Base-by-base conservation (phyloP, 1,140 invertebrate genomes). In the Tigriopus japonicus region DNA sequence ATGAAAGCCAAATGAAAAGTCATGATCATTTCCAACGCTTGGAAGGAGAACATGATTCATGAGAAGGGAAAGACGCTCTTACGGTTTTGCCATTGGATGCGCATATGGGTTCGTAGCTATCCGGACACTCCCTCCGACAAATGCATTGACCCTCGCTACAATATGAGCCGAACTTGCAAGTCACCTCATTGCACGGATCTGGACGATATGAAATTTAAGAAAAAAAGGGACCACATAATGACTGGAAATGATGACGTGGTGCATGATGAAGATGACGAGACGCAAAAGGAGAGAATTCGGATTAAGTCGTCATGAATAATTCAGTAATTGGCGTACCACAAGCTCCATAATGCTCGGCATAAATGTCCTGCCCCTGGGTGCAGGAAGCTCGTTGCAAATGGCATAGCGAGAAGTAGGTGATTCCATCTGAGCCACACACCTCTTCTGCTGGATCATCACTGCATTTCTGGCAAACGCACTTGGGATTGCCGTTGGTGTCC, bases 101-200 rank as follows among this genome's bases (percentile, higher is more conserved):
- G 70, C 90, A 94, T 40, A 92, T 85, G 23, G 81, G 81, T 23
- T 74, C 71, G 15, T 67, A 65, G 6, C 52, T 64, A 52, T 61
- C 63, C 2, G 73, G 71, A 70, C 88, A 92, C 63, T 81, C 78
- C 54, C 79, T 79, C 1, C 86, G 86, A 69, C 88, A 92, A 5
- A 89, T 76, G 72, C 87, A 92, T 51, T 80, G 77, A 0, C 87
- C 87, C 42, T 83, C 81, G 65, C 85, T 78, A 70, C 88, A 92
- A 28, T 77, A 77, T 15, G 83, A 84, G 6, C 84, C 85, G 70
- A 79, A 82, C 63, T 83, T 80, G 74, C 88, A 92, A 64, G 80
- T 76, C 6, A 90, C 80, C 43, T 78, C 78, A 60, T 79, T 74
- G 71, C 87, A 93, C 43, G 84, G 70, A 69, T 87, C 87, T 91